Percentiles rank a stretch among this genome's conserved stretches.
Conservation (phyloP, 2,797 vertebrate species). For the Clarias laeviceps region DNA sequence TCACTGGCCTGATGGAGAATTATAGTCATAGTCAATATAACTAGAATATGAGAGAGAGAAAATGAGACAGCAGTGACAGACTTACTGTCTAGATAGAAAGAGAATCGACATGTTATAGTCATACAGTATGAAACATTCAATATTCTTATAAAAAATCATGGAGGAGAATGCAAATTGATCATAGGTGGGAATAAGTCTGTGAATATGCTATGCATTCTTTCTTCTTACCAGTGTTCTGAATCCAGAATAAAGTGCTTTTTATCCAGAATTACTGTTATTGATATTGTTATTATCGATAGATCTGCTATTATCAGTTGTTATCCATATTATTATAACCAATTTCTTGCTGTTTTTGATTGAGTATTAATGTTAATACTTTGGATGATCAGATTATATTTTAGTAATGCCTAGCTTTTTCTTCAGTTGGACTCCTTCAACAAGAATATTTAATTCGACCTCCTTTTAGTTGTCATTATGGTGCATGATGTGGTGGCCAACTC, state of each 20-base stretch:
- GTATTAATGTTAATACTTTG: not conserved
- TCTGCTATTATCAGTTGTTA: not conserved
- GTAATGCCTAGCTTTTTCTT: no score
- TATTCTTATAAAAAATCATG: not conserved
- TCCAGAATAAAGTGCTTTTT: not conserved
- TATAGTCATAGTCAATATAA: not conserved
- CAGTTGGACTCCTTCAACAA: no score
- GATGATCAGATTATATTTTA: not conserved
- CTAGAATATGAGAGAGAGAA: not conserved
- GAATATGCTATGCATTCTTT: not conserved
- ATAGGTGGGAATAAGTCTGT: not conserved
- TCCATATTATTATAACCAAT: not conserved
- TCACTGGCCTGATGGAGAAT: constrained; percentile 71
- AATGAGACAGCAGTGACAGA: constrained; percentile 13
- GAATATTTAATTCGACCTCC: no score
- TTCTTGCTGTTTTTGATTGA: no score
- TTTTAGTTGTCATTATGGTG: no score
- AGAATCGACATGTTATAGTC: not conserved
- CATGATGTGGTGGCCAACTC: no score
- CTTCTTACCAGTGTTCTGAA: not conserved
- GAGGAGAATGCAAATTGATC: not conserved
- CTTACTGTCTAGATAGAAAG: not conserved
- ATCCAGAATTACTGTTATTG: not conserved
- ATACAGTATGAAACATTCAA: no score
- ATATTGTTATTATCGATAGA: not conserved